Evolutionary conservation across 2,797 vertebrate species (phyloP), one percentile per base, ranked within the genome.

Genomic region (Sylvia borin): DNA sequence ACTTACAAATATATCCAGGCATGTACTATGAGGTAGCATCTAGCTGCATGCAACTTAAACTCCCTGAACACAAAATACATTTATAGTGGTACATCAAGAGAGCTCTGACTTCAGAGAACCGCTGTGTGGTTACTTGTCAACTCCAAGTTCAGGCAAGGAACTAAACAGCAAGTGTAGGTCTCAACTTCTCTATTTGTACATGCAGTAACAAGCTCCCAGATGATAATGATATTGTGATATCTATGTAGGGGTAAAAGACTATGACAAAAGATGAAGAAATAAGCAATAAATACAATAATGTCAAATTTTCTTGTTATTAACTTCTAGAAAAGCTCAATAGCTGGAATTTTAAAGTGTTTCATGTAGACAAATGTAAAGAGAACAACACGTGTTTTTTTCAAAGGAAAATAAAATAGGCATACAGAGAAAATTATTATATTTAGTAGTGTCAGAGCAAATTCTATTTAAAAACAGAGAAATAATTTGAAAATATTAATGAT

Each of bases 401-500:
- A 53, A 90, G 34, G 8, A 93, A 87, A 94, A 89, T 67, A 32
- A 87, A 93, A 82, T 22, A 92, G 43, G 34, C 67, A 76, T 50
- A 79, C 18, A 54, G 74, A 94, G 83, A 43, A 95, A 95, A 92
- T 95, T 16, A 95, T n/a, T 87, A 36, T 80, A 89, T 83, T 91
- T 72, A 82, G 77, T 79, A 77, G 64, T 77, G 76, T 70, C 42
- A 80, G 72, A 54, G 74, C 16, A 95, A 93, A 89, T 94, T 95
- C 77, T 47, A 91, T 54, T 42, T 77, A 83, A 70, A 34, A 47
- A 92, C 83, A 88, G 80, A 36, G 54, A 92, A 87, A 60, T 89
- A 95, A 92, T 92, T 93, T 74, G 53, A 88, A 94, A 95, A 80
- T 95, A 90, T 85, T 92, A 85, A 89, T 89, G 65, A 92, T 85